Evolutionary conservation across 2,113 vertebrate species (phyloP).

Genomic region (Halcyon malimbica): DNA sequence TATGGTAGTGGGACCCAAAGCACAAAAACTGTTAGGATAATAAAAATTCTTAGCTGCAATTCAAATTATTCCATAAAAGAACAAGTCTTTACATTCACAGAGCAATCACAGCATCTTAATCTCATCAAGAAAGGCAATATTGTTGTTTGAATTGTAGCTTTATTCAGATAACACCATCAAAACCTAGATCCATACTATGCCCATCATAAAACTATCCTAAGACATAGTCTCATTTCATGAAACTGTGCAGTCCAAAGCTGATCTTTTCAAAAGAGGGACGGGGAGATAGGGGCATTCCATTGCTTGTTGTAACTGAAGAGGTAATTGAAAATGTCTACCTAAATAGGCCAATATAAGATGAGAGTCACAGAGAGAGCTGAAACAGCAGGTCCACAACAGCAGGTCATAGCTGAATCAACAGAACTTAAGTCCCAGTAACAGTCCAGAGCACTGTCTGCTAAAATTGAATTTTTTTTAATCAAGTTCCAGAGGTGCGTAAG

Average conservation of each 20-base stretch:
- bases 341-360: not conserved
- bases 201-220: not conserved
- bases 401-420: not conserved
- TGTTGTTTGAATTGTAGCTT: not conserved
- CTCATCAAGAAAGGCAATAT: not conserved
- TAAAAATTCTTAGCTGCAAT: not conserved
- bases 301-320: not conserved
- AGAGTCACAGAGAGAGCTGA: not conserved
- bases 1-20: not conserved
- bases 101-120: not conserved
- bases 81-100: not conserved
- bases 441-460: not conserved
- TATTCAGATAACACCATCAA: not conserved
- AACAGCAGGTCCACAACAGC: not conserved
- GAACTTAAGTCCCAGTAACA: not conserved
- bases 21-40: not conserved
- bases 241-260: not conserved
- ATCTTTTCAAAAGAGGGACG: not conserved
- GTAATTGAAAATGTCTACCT: not conserved
- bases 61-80: not conserved
- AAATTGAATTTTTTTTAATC: slow-evolving; percentile 27
- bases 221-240: not conserved
- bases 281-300: not conserved
- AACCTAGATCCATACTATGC: not conserved
- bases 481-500: not conserved